Evolutionary conservation across 2,797 vertebrate species (phyloP).

Genomic region (Rhinogobio ventralis): DNA sequence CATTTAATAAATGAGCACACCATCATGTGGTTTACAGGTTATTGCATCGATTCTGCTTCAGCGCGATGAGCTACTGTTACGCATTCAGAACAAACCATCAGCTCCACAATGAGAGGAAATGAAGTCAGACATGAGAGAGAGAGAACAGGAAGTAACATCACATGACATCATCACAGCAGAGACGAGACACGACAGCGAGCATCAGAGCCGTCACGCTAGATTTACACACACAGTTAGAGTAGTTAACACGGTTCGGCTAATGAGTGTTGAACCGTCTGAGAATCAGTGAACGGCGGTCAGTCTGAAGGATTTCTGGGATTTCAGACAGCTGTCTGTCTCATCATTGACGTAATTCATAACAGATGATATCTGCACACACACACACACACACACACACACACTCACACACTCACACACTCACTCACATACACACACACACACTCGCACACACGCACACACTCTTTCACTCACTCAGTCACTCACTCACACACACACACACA

Average conservation of each 20-base stretch:
- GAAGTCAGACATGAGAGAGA: neutral
- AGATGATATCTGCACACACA: neutral
- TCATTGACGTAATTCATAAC: neutral
- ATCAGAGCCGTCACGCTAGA: neutral
- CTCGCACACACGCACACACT: too few relatives aligned
- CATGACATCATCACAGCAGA: slow-evolving; percentile 4
- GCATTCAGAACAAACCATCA: neutral
- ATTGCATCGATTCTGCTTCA: neutral
- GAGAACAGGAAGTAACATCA: neutral
- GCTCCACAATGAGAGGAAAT: neutral
- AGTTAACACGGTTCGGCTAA: neutral
- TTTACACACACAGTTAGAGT: neutral
- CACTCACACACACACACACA: too few relatives aligned
- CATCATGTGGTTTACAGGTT: neutral
- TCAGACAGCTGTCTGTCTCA: too few relatives aligned
- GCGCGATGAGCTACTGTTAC: neutral
- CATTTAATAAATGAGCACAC: slow-evolving; percentile 13
- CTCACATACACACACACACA: too few relatives aligned
- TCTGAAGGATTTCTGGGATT: too few relatives aligned
- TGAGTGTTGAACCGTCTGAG: neutral
- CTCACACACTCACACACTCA: too few relatives aligned
- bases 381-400: too few relatives aligned
- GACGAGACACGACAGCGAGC: neutral
- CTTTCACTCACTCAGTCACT: too few relatives aligned
- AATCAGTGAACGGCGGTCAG: neutral